These are phyloP conservation scores for Ctenopoma kingsleyae DNA, from an alignment of 2,797 vertebrate genomes.

Conservation along the genomic window DNA sequence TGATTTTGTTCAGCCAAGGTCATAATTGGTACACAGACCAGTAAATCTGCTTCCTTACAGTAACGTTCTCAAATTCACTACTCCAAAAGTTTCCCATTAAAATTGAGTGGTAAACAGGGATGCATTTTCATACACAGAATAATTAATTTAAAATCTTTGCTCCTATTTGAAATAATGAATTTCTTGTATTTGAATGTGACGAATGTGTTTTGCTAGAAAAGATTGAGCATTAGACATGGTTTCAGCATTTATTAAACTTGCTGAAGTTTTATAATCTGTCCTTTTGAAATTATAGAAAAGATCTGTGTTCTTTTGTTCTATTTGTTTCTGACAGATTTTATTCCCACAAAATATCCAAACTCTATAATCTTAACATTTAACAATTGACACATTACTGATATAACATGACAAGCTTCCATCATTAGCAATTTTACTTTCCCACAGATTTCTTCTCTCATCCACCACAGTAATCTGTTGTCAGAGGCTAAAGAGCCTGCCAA, in stretches of 20 bases:
- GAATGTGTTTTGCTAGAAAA: slow-evolving; percentile 53
- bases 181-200: slow-evolving; percentile 63
- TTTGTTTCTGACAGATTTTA: slow-evolving; percentile 35
- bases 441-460: slow-evolving; percentile 54
- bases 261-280: slow-evolving; percentile 39
- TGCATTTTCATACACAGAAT: slow-evolving; percentile 44
- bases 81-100: slow-evolving; percentile 55
- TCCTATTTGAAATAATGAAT: slow-evolving; percentile 63
- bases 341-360: slow-evolving; percentile 28
- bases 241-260: slow-evolving; percentile 57
- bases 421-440: slow-evolving; percentile 74
- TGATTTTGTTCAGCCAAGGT: slow-evolving; percentile 45
- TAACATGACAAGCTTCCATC: slow-evolving; percentile 44
- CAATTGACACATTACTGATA: slow-evolving; percentile 31
- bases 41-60: slow-evolving; percentile 56
- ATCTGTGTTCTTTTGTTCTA: slow-evolving; percentile 28
- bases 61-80: slow-evolving; percentile 59
- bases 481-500: slow-evolving; percentile 67
- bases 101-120: slow-evolving; percentile 46
- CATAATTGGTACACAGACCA: slow-evolving; percentile 58
- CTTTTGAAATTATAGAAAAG: slow-evolving; percentile 39
- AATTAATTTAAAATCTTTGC: slow-evolving; percentile 62
- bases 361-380: slow-evolving; percentile 23
- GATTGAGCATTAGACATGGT: slow-evolving; percentile 41
- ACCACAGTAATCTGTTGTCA: slow-evolving; percentile 56